Evolutionary conservation across 1,140 invertebrate species (phyloP).

Genomic region (Spodoptera frugiperda): DNA sequence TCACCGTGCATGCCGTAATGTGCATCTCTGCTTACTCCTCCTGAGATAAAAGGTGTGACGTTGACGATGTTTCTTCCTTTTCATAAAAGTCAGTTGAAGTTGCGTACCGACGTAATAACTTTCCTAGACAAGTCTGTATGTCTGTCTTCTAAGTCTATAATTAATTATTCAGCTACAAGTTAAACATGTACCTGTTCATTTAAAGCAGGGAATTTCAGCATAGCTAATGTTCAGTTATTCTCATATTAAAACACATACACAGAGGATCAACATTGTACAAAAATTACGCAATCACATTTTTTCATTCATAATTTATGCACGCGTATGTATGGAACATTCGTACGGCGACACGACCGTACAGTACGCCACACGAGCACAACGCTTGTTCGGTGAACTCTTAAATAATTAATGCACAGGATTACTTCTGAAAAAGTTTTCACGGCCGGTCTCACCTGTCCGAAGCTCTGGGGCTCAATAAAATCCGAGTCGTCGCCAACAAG

Average conservation of each 20-base stretch:
- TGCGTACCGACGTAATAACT: too few species aligned
- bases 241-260: background rate
- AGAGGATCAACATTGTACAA: background rate
- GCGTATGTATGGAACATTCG: background rate
- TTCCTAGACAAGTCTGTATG: too few species aligned
- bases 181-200: background rate
- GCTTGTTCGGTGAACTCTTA: slow-evolving; percentile 50
- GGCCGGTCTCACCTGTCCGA: slow-evolving; percentile 64
- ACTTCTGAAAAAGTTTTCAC: slow-evolving; percentile 63
- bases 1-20: too few species aligned
- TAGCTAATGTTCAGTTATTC: background rate
- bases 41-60: too few species aligned
- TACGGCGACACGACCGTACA: background rate
- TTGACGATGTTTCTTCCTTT: too few species aligned
- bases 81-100: too few species aligned
- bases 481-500: slow-evolving; percentile 67
- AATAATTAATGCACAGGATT: slow-evolving; percentile 67
- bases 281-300: slow-evolving; percentile 37
- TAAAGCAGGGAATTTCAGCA: background rate
- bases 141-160: too few species aligned
- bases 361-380: slow-evolving; percentile 48
- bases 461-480: slow-evolving; percentile 74
- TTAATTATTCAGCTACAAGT: too few species aligned
- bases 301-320: slow-evolving; percentile 35
- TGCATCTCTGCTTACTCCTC: too few species aligned